Evolutionary conservation across 2,888 invertebrate genomes (phyloP).

Genomic region (Apoderus coryli): DNA sequence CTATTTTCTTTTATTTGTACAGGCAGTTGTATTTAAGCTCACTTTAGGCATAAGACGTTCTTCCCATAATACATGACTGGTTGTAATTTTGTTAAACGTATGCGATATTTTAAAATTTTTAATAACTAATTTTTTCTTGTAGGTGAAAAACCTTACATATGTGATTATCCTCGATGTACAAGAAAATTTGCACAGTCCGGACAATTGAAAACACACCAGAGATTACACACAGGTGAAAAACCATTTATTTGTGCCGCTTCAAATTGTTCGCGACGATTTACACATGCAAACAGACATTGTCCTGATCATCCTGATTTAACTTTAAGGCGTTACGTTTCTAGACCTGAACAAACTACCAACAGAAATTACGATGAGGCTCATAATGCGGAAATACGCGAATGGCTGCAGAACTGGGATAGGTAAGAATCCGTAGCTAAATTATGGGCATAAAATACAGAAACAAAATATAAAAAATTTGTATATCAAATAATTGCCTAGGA

Average conservation of each 20-base stretch:
- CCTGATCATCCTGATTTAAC: slow-evolving; percentile 52
- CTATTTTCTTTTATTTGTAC: too few relatives aligned
- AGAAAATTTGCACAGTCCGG: slow-evolving; percentile 64
- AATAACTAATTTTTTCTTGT: slow-evolving; percentile 21
- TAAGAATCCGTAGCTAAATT: too few relatives aligned
- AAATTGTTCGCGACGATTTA: slow-evolving; percentile 52
- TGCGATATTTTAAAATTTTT: too few relatives aligned
- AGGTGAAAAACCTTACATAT: slow-evolving; percentile 60
- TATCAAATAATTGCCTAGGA: too few relatives aligned
- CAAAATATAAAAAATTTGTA: too few relatives aligned
- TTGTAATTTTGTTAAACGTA: too few relatives aligned
- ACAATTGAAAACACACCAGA: slow-evolving; percentile 61
- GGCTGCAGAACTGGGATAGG: slow-evolving; percentile 31
- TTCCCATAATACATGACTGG: too few relatives aligned
- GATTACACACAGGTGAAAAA: slow-evolving; percentile 62
- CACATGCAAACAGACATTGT: slow-evolving; percentile 64
- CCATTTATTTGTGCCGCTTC: slow-evolving; percentile 52
- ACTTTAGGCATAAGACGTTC: too few relatives aligned
- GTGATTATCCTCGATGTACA: slow-evolving; percentile 57
- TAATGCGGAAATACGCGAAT: slow-evolving; percentile 32
- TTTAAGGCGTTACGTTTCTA: slow-evolving; percentile 26
- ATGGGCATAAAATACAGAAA: too few relatives aligned
- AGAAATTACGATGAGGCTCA: slow-evolving; percentile 33
- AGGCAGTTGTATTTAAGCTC: too few relatives aligned
- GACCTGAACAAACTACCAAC: slow-evolving; percentile 27